Evolutionary conservation across 2,888 invertebrate genomes (phyloP).

Genomic region (Drosophila antonietae): DNA sequence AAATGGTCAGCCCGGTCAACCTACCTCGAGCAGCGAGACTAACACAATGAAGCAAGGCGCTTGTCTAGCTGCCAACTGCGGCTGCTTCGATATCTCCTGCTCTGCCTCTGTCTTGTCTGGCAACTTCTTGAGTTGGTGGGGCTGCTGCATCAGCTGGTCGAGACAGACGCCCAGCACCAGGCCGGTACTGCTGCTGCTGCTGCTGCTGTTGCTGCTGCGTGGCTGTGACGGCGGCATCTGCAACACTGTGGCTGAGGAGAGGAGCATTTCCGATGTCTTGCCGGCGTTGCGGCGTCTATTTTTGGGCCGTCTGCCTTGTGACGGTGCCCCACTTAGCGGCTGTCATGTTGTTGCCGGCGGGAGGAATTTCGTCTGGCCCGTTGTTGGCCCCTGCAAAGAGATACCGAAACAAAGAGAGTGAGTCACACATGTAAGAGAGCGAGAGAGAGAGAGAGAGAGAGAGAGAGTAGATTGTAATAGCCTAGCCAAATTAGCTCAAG

Average conservation of each 20-base stretch:
- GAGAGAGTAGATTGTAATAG: conserved; percentile 20
- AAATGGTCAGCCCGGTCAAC: conserved; percentile 62
- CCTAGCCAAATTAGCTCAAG: conserved; percentile 78
- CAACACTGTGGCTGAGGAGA: conserved; percentile 35
- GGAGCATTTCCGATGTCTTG: conserved; percentile 62
- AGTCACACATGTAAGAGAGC: conserved; percentile 17
- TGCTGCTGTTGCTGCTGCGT: conserved; percentile 43
- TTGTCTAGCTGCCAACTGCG: conserved; percentile 92
- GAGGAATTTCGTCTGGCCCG: conserved; percentile 74
- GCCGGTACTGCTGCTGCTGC: conserved; percentile 49
- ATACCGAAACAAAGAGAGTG: conserved; percentile 19
- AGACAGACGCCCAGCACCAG: conserved; percentile 72
- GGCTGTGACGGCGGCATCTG: conserved; percentile 19
- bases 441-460: background rate
- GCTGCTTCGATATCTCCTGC: conserved; percentile 78
- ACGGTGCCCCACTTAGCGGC: conserved; percentile 79
- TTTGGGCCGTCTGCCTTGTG: conserved; percentile 79
- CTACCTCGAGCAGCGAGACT: conserved; percentile 96
- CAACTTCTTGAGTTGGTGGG: conserved; percentile 29
- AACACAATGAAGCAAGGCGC: conserved; percentile 96
- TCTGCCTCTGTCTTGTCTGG: conserved; percentile 6
- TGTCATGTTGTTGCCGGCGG: conserved; percentile 72
- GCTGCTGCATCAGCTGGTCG: conserved; percentile 70
- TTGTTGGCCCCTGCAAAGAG: conserved; percentile 65
- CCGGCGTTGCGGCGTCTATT: conserved; percentile 59